These are phyloP conservation scores for Orthonyx spaldingii DNA, from an alignment of 2,113 vertebrate species.

Conservation along the genomic window DNA sequence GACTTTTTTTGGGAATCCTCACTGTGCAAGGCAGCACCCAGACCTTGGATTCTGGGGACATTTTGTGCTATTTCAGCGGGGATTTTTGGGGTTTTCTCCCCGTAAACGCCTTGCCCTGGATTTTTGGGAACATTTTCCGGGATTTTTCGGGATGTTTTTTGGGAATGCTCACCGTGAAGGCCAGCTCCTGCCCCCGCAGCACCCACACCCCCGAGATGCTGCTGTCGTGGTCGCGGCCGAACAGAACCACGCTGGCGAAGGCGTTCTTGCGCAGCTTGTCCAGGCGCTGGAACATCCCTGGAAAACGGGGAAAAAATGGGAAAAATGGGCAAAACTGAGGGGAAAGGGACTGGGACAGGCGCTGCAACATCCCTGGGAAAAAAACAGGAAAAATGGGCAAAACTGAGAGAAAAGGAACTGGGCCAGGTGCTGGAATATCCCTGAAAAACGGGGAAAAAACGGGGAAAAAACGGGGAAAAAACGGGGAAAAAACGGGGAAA, in stretches of 20 bases:
- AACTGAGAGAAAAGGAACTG: too few relatives aligned
- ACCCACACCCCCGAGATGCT: neutral
- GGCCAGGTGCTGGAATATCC: too few relatives aligned
- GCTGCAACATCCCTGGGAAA: neutral
- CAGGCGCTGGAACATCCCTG: neutral
- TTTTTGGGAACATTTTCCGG: rapidly evolving
- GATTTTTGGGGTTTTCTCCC: neutral
- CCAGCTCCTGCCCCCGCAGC: neutral
- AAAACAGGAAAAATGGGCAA: too few relatives aligned
- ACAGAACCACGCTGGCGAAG: neutral
- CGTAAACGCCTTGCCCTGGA: rapidly evolving
- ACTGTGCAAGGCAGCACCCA: neutral
- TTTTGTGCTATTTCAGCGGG: neutral
- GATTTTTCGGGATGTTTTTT: neutral
- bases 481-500: too few relatives aligned
- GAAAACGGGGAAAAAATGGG: neutral
- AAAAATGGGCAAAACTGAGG: too few relatives aligned
- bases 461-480: too few relatives aligned
- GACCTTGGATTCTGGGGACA: neutral
- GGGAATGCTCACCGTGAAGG: neutral
- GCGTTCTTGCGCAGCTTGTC: neutral
- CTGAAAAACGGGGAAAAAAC: too few relatives aligned
- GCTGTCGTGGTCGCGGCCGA: neutral
- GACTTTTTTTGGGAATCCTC: neutral
- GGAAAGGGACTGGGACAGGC: rapidly evolving